These are phyloP conservation scores for Scylla paramamosain DNA, from an alignment of 1,140 invertebrate genomes.

Conservation along the genomic window DNA sequence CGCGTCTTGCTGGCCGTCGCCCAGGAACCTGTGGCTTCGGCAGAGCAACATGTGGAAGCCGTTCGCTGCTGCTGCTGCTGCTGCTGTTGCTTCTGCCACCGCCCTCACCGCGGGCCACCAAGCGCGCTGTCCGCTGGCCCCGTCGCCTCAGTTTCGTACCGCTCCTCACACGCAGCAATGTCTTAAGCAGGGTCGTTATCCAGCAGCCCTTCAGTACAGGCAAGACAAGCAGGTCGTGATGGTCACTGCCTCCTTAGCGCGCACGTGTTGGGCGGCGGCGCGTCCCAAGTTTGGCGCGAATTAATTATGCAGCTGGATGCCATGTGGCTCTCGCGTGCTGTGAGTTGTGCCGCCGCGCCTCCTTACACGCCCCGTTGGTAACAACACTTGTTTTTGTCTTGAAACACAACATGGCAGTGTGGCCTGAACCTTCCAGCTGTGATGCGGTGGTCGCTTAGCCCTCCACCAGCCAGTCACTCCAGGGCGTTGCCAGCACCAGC, in stretches of 20 bases:
- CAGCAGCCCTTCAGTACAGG: neutral
- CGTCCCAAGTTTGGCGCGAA: conserved; percentile 47
- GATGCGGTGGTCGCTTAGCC: neutral
- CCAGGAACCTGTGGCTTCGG: conserved; percentile 71
- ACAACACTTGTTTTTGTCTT: neutral
- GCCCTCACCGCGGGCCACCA: neutral
- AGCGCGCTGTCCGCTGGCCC: neutral
- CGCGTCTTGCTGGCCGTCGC: conserved; percentile 39
- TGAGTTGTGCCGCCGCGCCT: neutral
- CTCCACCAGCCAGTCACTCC: neutral
- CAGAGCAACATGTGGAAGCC: conserved; percentile 71
- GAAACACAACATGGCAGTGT: neutral
- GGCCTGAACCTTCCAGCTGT: neutral
- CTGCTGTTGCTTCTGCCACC: neutral
- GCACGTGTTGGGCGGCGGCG: conserved; percentile 45
- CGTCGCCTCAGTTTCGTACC: neutral
- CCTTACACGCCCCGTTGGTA: neutral
- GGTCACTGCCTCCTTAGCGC: conserved; percentile 9
- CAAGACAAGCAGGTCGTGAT: neutral
- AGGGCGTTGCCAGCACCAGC: neutral
- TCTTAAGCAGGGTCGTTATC: neutral
- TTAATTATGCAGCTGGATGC: conserved; percentile 70
- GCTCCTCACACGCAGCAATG: neutral
- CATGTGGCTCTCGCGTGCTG: conserved; percentile 61
- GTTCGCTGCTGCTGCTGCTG: conserved; percentile 45